Conservation (phyloP, 1,140 invertebrate genomes). For the Mya arenaria region DNA sequence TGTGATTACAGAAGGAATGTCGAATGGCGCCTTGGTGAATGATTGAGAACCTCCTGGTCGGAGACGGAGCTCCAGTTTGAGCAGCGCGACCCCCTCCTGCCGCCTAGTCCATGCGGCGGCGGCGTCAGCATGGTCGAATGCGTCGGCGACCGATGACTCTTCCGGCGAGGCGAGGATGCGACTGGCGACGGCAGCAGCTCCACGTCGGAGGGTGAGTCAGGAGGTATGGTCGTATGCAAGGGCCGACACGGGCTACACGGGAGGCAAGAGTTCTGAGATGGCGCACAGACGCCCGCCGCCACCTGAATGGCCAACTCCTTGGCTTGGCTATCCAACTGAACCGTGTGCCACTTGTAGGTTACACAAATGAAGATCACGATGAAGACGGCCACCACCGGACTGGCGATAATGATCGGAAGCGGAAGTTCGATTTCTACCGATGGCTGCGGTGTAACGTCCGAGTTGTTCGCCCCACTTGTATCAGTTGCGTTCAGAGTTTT, state of each 20-base stretch:
- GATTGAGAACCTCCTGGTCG: conserved; percentile 23
- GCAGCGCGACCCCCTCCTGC: conserved; percentile 18
- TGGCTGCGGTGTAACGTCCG: neutral
- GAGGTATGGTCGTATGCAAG: neutral
- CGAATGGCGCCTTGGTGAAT: conserved; percentile 31
- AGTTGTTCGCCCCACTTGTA: too few species aligned
- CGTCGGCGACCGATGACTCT: conserved; percentile 17
- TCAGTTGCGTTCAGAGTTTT: too few species aligned
- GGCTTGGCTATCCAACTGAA: conserved; percentile 38
- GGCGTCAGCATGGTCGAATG: neutral
- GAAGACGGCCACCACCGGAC: conserved; percentile 26
- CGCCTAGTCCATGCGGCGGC: neutral
- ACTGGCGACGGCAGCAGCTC: neutral
- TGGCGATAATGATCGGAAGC: conserved; percentile 39
- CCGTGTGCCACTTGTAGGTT: conserved; percentile 34
- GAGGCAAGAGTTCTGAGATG: conserved; percentile 1
- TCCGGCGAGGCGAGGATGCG: conserved; percentile 7
- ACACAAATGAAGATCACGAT: conserved; percentile 51
- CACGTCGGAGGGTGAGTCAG: neutral
- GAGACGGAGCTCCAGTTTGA: conserved; percentile 39
- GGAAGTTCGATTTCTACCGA: neutral
- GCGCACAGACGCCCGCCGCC: conserved; percentile 11
- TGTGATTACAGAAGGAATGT: conserved; percentile 26
- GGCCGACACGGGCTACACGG: neutral
- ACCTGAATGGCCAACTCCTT: conserved; percentile 20